A percentile compares a stretch with the other conserved stretches of the same genome.
These are phyloP conservation scores for Microctenopoma stevenorrisi DNA, from an alignment of 2,797 vertebrate species.

Conservation along the genomic window DNA sequence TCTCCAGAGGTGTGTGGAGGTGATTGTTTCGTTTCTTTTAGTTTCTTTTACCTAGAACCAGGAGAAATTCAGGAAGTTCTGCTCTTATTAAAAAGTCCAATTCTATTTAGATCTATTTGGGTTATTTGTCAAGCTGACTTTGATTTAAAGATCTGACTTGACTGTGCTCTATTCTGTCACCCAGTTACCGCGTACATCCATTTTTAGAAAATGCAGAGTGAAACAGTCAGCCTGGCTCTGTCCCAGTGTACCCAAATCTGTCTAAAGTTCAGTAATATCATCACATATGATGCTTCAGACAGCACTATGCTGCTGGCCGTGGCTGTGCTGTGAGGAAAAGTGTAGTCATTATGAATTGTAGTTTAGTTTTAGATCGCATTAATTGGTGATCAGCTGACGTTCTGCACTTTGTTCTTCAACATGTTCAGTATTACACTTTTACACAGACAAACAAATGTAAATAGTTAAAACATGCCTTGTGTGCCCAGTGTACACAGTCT, in stretches of 20 bases:
- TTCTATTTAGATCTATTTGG: background rate
- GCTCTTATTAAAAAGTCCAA: constrained; percentile 13
- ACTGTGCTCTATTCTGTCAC: background rate
- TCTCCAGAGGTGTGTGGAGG: constrained; percentile 9
- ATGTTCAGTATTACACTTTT: constrained; percentile 17
- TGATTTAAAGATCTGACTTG: background rate
- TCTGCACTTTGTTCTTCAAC: background rate
- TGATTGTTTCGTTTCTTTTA: constrained; percentile 12
- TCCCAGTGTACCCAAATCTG: too few species aligned
- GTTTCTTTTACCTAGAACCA: constrained; percentile 21
- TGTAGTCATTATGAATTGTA: too few species aligned
- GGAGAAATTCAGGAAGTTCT: background rate
- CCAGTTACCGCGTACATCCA: background rate
- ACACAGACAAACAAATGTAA: constrained; percentile 25
- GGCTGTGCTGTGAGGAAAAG: too few species aligned
- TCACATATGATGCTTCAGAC: background rate
- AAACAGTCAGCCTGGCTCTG: too few species aligned
- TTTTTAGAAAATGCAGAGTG: background rate
- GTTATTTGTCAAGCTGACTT: background rate
- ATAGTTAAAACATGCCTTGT: constrained; percentile 19
- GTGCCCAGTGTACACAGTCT: constrained; percentile 40
- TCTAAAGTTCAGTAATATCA: too few species aligned
- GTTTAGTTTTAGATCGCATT: too few species aligned
- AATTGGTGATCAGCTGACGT: too few species aligned
- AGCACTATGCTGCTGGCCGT: too few species aligned